Evolutionary conservation across 2,888 invertebrate genomes (phyloP), one percentile per base, ranked within the genome.

Genomic region (Drosophila anomelani): DNA sequence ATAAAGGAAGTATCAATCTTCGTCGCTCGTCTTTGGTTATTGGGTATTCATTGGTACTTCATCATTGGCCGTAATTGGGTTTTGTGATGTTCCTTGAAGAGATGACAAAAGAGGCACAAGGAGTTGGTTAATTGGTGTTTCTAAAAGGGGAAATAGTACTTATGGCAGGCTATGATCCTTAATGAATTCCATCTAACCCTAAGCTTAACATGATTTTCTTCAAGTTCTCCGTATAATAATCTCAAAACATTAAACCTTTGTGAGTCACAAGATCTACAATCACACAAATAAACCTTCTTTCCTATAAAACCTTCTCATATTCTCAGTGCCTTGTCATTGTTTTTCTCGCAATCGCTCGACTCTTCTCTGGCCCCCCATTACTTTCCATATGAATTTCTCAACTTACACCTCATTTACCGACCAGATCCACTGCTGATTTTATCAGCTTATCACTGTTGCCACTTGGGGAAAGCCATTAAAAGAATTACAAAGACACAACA

Each of bases 1-100:
- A 29, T 41, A 67, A 54, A 66, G 67, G 67, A 67, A 67, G 66
- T 67, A 66, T 67, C 34, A 67, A 66, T 67, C 67, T 67, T 66
- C 39, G 29, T 26, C 26, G 38, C 44, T 26, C 15, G 34, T 64
- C 17, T 53, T 53, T 3, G 20, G 20, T 15, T 53, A 53, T 51
- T 36, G 54, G 32, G n/a, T 34, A 51, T 29, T 51, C 12, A 29
- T 38, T 26, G 51, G 26, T 54, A 64, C 39, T 63, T 63, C 54
- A 47, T 67, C 46, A 63, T 39, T 4, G 15, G 1, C 3, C 12
- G 46, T 36, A 67, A 64, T 51, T 32, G 38, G 39, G 17, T 39
- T 39, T 32, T n/a, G 10, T 34, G 32, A 20, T 20, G n/a, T 17
- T 26, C 55, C 41, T 34, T 57, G 23, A 34, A 34, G 29, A 43